phyloP scores from a whole-genome alignment of 2,113 vertebrate genomes.

The Tachuris rubrigastra region DNA sequence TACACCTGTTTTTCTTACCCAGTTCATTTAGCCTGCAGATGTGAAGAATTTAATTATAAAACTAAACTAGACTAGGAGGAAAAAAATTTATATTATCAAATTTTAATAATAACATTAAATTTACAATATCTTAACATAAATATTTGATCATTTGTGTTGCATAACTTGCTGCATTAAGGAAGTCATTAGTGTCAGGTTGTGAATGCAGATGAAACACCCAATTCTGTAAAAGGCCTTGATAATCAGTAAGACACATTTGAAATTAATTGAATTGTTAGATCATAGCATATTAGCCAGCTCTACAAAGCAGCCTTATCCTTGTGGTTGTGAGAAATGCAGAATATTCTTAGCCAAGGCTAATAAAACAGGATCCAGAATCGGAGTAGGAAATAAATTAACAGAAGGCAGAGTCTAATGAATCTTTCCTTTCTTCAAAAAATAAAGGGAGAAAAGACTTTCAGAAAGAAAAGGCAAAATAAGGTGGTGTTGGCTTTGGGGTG shows the following conservation, averaged over 20 bases:
- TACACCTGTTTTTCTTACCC: background rate
- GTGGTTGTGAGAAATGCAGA: background rate
- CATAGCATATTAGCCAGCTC: background rate
- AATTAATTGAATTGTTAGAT: conserved; percentile 41
- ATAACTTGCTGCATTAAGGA: background rate
- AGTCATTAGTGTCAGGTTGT: background rate
- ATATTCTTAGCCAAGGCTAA: background rate
- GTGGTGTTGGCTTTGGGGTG: background rate
- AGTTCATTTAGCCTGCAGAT: background rate
- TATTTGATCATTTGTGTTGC: background rate
- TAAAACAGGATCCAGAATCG: background rate
- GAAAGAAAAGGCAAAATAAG: background rate
- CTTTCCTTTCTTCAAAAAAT: background rate
- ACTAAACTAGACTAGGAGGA: background rate
- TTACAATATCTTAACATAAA: background rate
- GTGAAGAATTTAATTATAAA: background rate
- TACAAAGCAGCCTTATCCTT: background rate
- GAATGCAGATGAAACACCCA: background rate
- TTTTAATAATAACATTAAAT: conserved; percentile 10
- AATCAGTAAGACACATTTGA: background rate
- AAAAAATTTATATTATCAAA: background rate
- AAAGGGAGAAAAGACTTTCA: background rate
- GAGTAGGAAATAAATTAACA: background rate
- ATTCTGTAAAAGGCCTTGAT: background rate
- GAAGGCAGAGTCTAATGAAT: background rate